These are phyloP conservation scores for Trissoscelio sp. DNA, from an alignment of 2,888 invertebrate genomes.

Conservation along the genomic window DNA sequence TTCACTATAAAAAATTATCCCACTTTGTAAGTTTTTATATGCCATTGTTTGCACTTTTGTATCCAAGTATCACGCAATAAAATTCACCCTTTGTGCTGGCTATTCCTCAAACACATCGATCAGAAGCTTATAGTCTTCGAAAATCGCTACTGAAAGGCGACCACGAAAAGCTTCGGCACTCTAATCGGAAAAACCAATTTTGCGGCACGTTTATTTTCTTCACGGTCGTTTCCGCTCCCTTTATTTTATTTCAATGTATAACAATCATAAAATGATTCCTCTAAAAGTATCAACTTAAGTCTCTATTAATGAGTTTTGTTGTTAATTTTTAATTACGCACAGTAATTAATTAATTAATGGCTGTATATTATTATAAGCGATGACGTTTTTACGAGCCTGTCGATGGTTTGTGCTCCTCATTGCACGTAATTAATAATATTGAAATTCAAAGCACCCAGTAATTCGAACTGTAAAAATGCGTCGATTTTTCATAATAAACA, in stretches of 20 bases:
- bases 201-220: slow-evolving; percentile 19
- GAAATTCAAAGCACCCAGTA: background rate
- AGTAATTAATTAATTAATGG: too few species aligned
- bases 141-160: slow-evolving; percentile 23
- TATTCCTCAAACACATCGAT: slow-evolving; percentile 39
- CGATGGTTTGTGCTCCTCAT: background rate
- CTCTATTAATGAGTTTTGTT: slow-evolving; percentile 12
- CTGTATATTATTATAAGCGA: too few species aligned
- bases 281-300: background rate
- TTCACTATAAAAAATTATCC: too few species aligned
- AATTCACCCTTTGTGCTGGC: slow-evolving; percentile 20
- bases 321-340: too few species aligned
- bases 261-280: slow-evolving; percentile 3
- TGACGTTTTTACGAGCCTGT: background rate
- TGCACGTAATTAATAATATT: background rate
- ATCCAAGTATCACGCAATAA: slow-evolving; percentile 13
- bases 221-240: background rate
- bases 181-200: slow-evolving; percentile 44
- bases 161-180: slow-evolving; percentile 30
- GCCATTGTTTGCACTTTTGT: slow-evolving; percentile 13
- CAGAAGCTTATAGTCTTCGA: slow-evolving; percentile 35
- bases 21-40: background rate
- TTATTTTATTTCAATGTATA: slow-evolving; percentile 6
- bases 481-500: slow-evolving; percentile 11
- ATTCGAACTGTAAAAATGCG: background rate